Evolutionary conservation across 2,113 vertebrate species (phyloP).

Genomic region (Hippopotamus amphibius): DNA sequence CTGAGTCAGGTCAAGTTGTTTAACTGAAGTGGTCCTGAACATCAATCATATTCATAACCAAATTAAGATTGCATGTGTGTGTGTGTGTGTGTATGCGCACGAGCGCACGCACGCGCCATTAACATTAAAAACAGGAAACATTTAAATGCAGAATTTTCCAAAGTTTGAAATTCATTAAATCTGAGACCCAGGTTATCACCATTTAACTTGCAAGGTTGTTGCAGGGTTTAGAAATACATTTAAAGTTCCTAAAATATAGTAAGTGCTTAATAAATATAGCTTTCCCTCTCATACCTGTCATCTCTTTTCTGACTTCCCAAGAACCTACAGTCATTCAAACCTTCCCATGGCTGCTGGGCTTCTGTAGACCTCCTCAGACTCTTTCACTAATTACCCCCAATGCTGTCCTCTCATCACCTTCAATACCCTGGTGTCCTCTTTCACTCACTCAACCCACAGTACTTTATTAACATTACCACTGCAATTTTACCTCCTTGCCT

Average conservation of each 20-base stretch:
- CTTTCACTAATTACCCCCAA: background rate
- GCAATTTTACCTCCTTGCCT: background rate
- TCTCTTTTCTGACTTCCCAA: background rate
- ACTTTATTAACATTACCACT: background rate
- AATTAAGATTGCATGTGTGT: slow-evolving; percentile 29
- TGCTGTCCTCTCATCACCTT: background rate
- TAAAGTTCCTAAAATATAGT: background rate
- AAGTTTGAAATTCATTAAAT: slow-evolving; percentile 18
- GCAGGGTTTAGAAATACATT: background rate
- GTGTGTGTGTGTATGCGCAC: background rate
- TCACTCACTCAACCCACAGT: background rate
- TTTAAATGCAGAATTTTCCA: background rate
- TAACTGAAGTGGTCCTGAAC: background rate
- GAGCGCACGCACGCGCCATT: background rate
- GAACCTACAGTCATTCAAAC: background rate
- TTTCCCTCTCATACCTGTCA: background rate
- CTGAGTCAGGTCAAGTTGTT: background rate
- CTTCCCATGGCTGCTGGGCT: background rate
- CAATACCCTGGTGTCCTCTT: background rate
- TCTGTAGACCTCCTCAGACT: background rate
- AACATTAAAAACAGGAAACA: slow-evolving; percentile 31
- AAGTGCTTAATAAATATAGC: background rate
- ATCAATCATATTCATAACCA: background rate
- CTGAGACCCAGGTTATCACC: background rate
- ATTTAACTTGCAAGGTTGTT: background rate